These are phyloP conservation scores for Sarcoramphus papa DNA, from an alignment of 2,797 vertebrate species.

Conservation along the genomic window DNA sequence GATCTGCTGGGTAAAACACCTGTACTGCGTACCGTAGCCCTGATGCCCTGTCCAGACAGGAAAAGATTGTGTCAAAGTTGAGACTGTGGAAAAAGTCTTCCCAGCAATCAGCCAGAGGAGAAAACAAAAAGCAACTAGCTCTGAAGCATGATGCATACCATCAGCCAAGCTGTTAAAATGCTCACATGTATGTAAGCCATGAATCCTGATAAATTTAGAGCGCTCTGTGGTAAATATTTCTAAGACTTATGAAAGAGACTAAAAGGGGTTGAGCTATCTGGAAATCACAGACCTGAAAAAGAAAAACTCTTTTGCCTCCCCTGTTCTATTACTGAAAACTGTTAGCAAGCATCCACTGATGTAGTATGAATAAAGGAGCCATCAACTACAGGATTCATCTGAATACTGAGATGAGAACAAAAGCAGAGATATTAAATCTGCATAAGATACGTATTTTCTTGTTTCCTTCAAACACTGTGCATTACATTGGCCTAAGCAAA, in stretches of 20 bases:
- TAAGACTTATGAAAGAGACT: not conserved
- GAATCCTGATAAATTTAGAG: not conserved
- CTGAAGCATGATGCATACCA: not conserved
- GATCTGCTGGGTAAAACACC: not conserved
- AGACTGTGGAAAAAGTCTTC: not conserved
- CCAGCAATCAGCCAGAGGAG: not conserved
- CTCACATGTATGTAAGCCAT: not conserved
- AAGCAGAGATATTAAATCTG: not conserved
- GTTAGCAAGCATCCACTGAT: not conserved
- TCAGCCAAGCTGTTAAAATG: not conserved
- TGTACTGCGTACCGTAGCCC: not conserved
- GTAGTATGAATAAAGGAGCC: not conserved
- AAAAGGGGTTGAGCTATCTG: not conserved
- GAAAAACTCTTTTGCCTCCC: not conserved
- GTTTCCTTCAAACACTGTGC: not conserved
- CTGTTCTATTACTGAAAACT: not conserved
- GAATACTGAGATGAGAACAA: not conserved
- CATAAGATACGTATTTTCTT: accelerated
- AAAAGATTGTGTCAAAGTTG: not conserved
- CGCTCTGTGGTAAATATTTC: not conserved
- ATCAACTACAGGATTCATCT: not conserved
- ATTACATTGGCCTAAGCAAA: not conserved
- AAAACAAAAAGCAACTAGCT: not conserved
- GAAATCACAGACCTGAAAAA: not conserved
- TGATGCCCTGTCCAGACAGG: not conserved